A percentile compares a stretch with the other conserved stretches of the same genome.
phyloP scores from a whole-genome alignment of 2,888 invertebrate species.

The Plebejus anna region DNA sequence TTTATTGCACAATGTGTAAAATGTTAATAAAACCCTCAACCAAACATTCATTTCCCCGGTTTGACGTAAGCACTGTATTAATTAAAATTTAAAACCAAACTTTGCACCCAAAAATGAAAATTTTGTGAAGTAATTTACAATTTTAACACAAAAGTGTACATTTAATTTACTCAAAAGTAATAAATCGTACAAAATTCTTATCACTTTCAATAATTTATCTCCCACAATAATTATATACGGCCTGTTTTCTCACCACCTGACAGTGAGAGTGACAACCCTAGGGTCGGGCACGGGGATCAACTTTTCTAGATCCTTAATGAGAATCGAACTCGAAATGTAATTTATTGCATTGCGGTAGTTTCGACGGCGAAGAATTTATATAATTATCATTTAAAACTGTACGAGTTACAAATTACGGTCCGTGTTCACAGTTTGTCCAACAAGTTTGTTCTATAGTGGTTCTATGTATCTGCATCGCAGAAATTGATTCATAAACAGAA shows the following conservation, averaged over 20 bases:
- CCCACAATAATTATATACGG: background rate
- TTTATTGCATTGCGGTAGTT: conserved; percentile 22
- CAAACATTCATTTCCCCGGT: too few species aligned
- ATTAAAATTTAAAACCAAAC: background rate
- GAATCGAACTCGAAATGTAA: conserved; percentile 21
- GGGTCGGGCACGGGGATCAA: conserved; percentile 16
- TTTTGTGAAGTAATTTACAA: background rate
- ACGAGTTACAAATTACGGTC: background rate
- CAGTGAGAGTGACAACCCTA: background rate
- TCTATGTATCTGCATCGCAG: background rate
- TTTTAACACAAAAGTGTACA: background rate
- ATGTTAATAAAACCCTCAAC: too few species aligned
- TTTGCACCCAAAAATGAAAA: background rate
- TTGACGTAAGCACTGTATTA: background rate
- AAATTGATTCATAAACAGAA: too few species aligned
- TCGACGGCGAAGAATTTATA: background rate
- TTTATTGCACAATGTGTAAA: too few species aligned
- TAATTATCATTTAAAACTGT: background rate
- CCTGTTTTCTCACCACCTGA: background rate
- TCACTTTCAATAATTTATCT: background rate
- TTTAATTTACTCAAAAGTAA: background rate
- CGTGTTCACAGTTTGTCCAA: background rate
- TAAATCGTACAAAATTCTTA: background rate
- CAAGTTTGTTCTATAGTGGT: background rate
- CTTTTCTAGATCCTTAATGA: conserved; percentile 12